Base-by-base conservation (phyloP, 2,888 invertebrate species). In the Embidobia sp. region DNA sequence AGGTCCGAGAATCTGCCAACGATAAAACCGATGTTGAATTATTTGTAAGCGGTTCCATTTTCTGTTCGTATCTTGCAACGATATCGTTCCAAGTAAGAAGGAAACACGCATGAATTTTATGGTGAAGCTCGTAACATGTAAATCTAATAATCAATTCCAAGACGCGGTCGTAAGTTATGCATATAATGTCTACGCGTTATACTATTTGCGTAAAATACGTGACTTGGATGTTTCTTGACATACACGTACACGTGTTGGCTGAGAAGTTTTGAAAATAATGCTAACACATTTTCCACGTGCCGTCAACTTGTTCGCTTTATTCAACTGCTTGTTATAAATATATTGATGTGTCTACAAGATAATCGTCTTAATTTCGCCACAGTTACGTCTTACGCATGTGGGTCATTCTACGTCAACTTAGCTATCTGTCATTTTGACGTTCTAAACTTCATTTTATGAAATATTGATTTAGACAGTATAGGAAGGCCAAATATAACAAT, bases 11-110 rank as follows among this genome's bases (percentile, higher is more conserved):
- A 66, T 61, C 59, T 74, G 59, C 53, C 66, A 19, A 10, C 66
- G 37, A 51, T 64, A 59, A 59, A 59, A 59, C 59, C 59, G 59
- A 59, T 72, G 70, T 77, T 72, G 77, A 70, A 77, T 48, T 44
- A 73, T 69, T 74, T 33, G 53, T 51, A 74, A 64, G 63, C 77
- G 59, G 49, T 61, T 48, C 53, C 59, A 61, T 61, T 72, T 63
- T 67, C 44, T 49, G 46, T 49, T 69, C 63, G 63, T 64, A 55
- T 55, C 48, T 63, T 67, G 48, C 42, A 78, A 78, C 64, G 69
- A 77, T 69, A 64, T 78, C 53, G 69, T 78, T 78, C 77, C 59
- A 13, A 37, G 77, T 78, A 78, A 78, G 51, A 70, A 78, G 72
- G 64, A 73, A 74, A 70, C 55, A 31, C 42, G 55, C 44, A 66